phyloP scores from a whole-genome alignment of 2,888 invertebrate species.

The Luffia ferchaultella region DNA sequence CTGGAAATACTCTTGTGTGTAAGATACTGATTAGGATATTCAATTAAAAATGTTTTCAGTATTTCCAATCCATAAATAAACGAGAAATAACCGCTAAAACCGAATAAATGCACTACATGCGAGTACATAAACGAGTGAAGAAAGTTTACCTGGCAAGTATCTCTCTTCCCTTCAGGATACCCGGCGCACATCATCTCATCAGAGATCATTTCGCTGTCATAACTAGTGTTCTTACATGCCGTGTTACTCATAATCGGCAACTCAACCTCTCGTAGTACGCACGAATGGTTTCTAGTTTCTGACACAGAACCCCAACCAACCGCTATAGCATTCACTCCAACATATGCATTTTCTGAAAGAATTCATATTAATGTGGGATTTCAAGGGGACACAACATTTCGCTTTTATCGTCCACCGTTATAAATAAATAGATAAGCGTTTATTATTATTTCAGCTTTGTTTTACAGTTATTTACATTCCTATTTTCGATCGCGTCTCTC shows the following conservation, averaged over 20 bases:
- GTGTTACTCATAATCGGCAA: slow-evolving; percentile 74
- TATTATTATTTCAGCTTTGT: no score
- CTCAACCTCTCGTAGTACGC: slow-evolving; percentile 82
- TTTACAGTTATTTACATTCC: not conserved
- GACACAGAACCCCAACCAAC: slow-evolving; percentile 88
- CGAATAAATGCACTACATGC: no score
- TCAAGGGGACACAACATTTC: no score
- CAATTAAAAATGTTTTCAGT: no score
- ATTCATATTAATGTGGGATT: not conserved
- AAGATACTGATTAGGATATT: no score
- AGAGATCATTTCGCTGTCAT: slow-evolving; percentile 82
- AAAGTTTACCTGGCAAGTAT: slow-evolving; percentile 86
- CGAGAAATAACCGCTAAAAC: no score
- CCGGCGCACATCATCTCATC: slow-evolving; percentile 90
- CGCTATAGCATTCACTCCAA: slow-evolving; percentile 75
- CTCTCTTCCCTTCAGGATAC: slow-evolving; percentile 76
- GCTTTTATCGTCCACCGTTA: no score
- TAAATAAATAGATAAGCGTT: no score
- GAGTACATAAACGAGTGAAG: no score
- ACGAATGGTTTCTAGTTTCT: slow-evolving; percentile 85
- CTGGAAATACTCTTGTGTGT: no score
- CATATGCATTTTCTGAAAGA: slow-evolving; percentile 41
- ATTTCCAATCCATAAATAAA: no score
- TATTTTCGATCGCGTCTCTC: no score
- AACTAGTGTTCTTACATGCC: slow-evolving; percentile 77